These are phyloP conservation scores for Synodontis membranacea DNA, from an alignment of 2,113 vertebrate species.

Conservation along the genomic window DNA sequence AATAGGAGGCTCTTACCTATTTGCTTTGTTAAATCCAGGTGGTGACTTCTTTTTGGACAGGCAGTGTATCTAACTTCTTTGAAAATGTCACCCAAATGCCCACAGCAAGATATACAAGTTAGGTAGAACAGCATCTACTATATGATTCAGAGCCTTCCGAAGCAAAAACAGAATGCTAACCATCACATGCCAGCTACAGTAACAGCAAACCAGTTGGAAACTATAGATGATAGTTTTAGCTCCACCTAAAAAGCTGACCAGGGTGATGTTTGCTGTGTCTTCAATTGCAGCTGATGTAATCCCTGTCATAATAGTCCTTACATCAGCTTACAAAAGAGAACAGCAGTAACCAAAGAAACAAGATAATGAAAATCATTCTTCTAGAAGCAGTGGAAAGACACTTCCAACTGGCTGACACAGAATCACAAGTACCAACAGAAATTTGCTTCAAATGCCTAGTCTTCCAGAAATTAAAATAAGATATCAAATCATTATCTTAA, in stretches of 20 bases:
- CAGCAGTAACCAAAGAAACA: slow-evolving; percentile 23
- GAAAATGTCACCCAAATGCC: background rate
- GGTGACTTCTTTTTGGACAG: too few species aligned
- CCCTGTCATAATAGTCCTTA: slow-evolving; percentile 37
- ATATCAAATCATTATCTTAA: too few species aligned
- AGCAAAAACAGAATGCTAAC: too few species aligned
- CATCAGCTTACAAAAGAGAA: slow-evolving; percentile 17
- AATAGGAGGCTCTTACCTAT: too few species aligned
- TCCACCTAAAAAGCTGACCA: slow-evolving; percentile 41
- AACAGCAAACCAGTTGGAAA: slow-evolving; percentile 32
- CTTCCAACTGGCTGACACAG: slow-evolving; percentile 12
- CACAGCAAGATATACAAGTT: slow-evolving; percentile 37
- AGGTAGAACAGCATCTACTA: slow-evolving; percentile 34
- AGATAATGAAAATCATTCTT: slow-evolving; percentile 37
- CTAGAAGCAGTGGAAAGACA: slow-evolving; percentile 24
- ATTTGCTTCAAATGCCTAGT: too few species aligned
- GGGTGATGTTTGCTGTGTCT: slow-evolving; percentile 31
- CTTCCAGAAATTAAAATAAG: too few species aligned
- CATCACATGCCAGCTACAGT: slow-evolving; percentile 35
- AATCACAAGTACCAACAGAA: too few species aligned
- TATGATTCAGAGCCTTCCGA: slow-evolving; percentile 33
- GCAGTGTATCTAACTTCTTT: too few species aligned
- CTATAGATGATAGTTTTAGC: slow-evolving; percentile 40
- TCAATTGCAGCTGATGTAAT: slow-evolving; percentile 46
- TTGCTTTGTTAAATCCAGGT: too few species aligned